phyloP scores from a whole-genome alignment of 2,113 vertebrate species.

The Petrocephalus microphthalmus region DNA sequence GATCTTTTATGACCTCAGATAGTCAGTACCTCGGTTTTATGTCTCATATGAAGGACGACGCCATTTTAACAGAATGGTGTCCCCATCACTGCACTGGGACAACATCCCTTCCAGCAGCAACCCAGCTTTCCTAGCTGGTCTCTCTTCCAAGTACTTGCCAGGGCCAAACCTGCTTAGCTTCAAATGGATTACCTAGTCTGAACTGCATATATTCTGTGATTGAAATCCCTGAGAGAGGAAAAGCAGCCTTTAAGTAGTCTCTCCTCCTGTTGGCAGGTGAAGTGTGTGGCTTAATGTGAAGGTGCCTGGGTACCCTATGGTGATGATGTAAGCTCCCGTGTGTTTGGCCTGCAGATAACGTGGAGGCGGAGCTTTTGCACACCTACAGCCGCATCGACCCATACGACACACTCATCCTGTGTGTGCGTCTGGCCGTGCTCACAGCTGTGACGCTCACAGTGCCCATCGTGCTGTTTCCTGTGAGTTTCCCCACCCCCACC shows the following conservation, averaged over 20 bases:
- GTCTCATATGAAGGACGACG: too few species aligned
- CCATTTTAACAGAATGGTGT: too few species aligned
- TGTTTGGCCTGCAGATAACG: constrained; percentile 59
- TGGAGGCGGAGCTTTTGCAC: constrained; percentile 91
- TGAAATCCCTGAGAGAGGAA: not conserved
- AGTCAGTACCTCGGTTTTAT: too few species aligned
- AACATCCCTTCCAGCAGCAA: too few species aligned
- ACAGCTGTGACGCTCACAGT: constrained; percentile 92
- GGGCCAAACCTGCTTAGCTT: too few species aligned
- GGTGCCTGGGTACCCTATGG: not conserved
- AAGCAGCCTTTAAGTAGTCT: not conserved
- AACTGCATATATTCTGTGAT: not conserved
- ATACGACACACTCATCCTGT: constrained; percentile 84
- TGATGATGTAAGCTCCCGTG: not conserved
- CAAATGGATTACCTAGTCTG: too few species aligned
- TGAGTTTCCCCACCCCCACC: constrained; percentile 36
- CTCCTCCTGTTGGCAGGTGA: constrained; percentile 50
- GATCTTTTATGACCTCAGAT: too few species aligned
- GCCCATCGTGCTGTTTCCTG: constrained; percentile 94
- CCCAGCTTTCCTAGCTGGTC: too few species aligned
- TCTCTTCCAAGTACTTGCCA: too few species aligned
- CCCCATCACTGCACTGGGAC: too few species aligned
- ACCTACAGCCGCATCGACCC: constrained; percentile 87
- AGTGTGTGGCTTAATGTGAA: not conserved
- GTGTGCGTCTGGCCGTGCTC: constrained; percentile 91